Evolutionary conservation across 2,113 vertebrate species (phyloP).

Genomic region (Carassius carassius): DNA sequence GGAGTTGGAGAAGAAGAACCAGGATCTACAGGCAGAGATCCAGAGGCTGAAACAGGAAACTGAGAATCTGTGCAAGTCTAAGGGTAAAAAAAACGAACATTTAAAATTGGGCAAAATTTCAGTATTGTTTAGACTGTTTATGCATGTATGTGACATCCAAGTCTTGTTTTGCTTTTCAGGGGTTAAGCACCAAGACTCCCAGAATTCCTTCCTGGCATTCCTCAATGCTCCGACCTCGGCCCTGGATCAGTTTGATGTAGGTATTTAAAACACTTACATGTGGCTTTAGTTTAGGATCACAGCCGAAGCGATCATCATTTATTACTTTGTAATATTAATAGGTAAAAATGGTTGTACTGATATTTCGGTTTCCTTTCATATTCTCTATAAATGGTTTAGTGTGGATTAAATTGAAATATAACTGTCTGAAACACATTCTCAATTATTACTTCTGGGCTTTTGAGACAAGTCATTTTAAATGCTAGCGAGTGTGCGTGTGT

Average conservation of each 20-base stretch:
- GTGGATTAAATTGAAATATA: not conserved
- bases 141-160: constrained; percentile 1
- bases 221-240: constrained; percentile 94
- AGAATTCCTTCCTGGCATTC: constrained; percentile 99
- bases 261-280: constrained; percentile 59
- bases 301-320: not conserved
- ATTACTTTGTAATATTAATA: not conserved
- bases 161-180: constrained; percentile 74
- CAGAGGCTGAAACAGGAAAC: constrained; percentile 92
- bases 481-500: no score
- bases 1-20: constrained; percentile 90
- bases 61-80: constrained; percentile 89
- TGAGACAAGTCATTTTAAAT: not conserved
- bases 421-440: not conserved
- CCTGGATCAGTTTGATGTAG: constrained; percentile 96
- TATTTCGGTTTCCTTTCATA: not conserved
- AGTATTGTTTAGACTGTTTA: not conserved
- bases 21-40: constrained; percentile 89
- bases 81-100: constrained; percentile 77
- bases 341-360: not conserved
- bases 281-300: not conserved
- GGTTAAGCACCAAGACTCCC: constrained; percentile 98
- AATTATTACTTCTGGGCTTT: constrained; percentile 37
- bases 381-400: not conserved
- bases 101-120: not conserved